Percentiles rank a stretch among this genome's conserved stretches.
Evolutionary conservation across 2,113 vertebrate species (phyloP).

Genomic region (Tachuris rubrigastra): DNA sequence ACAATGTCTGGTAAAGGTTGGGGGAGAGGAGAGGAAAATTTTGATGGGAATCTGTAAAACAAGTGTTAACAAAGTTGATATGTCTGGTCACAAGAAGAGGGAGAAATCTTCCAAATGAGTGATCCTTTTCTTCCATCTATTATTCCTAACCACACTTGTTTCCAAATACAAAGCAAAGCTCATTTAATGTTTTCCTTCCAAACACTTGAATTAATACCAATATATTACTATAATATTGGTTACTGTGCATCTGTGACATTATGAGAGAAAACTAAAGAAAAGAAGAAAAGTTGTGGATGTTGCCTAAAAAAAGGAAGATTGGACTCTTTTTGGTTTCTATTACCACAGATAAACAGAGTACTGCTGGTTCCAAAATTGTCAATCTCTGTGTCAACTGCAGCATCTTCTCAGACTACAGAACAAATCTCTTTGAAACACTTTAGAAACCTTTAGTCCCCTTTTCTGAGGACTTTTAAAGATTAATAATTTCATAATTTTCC

Average conservation of each 20-base stretch:
- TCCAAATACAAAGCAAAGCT: not conserved
- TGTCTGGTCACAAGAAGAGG: not conserved
- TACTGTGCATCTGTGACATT: not conserved
- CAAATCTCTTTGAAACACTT: not conserved
- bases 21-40: not conserved
- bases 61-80: not conserved
- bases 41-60: not conserved
- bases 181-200: not conserved
- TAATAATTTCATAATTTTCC: not conserved
- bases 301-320: not conserved
- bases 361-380: not conserved
- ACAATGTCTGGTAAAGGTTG: not conserved
- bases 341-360: not conserved
- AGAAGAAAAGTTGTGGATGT: not conserved
- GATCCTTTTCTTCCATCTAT: not conserved
- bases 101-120: not conserved
- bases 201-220: not conserved
- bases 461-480: not conserved
- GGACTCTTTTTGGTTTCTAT: not conserved
- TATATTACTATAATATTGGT: not conserved
- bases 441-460: not conserved
- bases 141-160: not conserved
- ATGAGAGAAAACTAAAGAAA: not conserved
- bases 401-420: not conserved
- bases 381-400: not conserved